Base-by-base conservation (phyloP, 1,140 invertebrate species). In the Polypedilum pembai region DNA sequence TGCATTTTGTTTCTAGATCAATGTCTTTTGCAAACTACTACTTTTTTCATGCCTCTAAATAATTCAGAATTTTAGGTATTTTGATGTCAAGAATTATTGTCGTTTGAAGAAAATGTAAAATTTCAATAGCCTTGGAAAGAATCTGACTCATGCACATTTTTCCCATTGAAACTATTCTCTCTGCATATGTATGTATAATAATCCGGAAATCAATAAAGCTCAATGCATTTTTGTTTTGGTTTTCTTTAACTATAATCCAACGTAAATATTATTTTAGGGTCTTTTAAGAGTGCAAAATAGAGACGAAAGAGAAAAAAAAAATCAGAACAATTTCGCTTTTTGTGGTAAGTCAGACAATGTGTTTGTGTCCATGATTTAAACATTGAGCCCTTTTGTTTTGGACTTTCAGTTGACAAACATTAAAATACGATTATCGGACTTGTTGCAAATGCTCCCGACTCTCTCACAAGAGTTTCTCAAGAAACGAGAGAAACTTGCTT, bases 171-270 rank as follows among this genome's bases (percentile, higher is more conserved):
- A 33, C 24, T 33, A n/a, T 5, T 33, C 24, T 3, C 5, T 33
- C 24, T 33, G 45, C 45, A 56, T 56, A 15, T 12, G 45, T 56
- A 56, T 69, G 65, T 69, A 69, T 69, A 69, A 69, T 69, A 69
- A 69, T 69, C 65, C 65, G 65, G 65, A 69, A 69, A 69, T 69
- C 65, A 69, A 69, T 69, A 69, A 69, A 69, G 65, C 65, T 69
- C 20, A 20, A 69, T 18, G 65, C 17, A 20, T 20, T 69, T 20
- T 20, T 69, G 17, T 20, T 69, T 69, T 69, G 17, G 65, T 20
- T 69, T 69, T 69, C 18, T 18, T 69, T 69, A 69, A 69, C 65
- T 20, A 69, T 69, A 69, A 69, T 69, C 65, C 65, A 69, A 21
- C 65, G 18, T 8, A 20, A 69, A 69, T 69, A 69, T 69, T 69